phyloP scores from a whole-genome alignment of 2,888 invertebrate genomes.

The Napeogenes inachia region DNA sequence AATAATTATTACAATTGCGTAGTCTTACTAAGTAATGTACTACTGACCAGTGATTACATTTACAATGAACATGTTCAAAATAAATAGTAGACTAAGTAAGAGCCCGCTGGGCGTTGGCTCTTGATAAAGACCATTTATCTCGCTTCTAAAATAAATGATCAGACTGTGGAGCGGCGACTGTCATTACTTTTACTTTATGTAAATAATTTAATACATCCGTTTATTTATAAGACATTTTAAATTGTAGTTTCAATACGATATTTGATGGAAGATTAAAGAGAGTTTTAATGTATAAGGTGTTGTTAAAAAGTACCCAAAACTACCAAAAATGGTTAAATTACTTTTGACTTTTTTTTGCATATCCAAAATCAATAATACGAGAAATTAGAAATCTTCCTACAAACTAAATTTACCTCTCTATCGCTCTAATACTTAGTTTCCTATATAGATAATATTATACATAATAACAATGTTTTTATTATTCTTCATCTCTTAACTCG shows the following conservation, averaged over 20 bases:
- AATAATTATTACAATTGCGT: no score
- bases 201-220: conserved; percentile 13
- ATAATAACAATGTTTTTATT: not conserved
- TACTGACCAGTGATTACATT: no score
- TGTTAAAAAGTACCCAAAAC: no score
- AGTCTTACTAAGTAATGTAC: no score
- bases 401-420: no score
- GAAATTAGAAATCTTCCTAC: no score
- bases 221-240: not conserved
- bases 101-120: not conserved
- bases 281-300: not conserved
- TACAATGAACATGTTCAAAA: not conserved
- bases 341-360: no score
- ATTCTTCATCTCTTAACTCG: not conserved
- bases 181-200: conserved; percentile 7
- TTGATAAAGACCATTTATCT: conserved; percentile 22
- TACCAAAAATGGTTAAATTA: no score
- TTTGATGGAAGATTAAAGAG: not conserved
- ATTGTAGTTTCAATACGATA: not conserved
- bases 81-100: not conserved
- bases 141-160: conserved; percentile 22
- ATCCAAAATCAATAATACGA: no score
- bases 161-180: conserved; percentile 8
- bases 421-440: no score
- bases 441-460: no score